Evolutionary conservation across 1,140 invertebrate species (phyloP), one percentile per base, ranked within the genome.

Genomic region (Leptinotarsa undecemlineata): DNA sequence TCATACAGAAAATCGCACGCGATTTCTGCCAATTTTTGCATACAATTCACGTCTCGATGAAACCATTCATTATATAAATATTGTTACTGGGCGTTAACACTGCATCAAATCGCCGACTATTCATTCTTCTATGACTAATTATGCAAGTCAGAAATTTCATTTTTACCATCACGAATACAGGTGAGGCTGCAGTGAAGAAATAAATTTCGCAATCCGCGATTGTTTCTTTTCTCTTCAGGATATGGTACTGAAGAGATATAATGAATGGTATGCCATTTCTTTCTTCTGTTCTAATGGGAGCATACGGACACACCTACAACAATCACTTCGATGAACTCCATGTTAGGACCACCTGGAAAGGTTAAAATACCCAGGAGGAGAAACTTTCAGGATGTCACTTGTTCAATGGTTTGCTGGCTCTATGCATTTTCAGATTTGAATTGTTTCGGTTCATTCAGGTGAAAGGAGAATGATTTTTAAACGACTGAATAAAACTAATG

Each of bases 171-270:
- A 19, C 51, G 51, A 19, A 57, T n/a, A 19, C 51, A 57, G 51
- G 51, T 57, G 51, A 57, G 51, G 51, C 17, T 57, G 51, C 51
- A 57, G 17, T 57, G 51, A 57, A 57, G 51, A 57, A 57, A 57
- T 57, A 57, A 15, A 57, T 57, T 57, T 57, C 51, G 51, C 51
- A 57, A n/a, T 57, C 17, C 14, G 15, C 51, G n/a, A 57, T 57
- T 57, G 51, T 57, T 57, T 57, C 51, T 57, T 57, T 57, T 57
- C 51, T 17, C 51, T 57, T 57, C 15, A 57, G 51, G 51, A 57
- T 57, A 15, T 14, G n/a, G n/a, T 42, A 57, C n/a, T 17, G 14
- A 15, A 57, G 51, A 57, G 51, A 57, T 42, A 42, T 42, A 14
- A 15, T 57, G 51, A 57, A 57, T 57, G 51, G 51, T 14, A 57